Evolutionary conservation across 1,140 invertebrate genomes (phyloP).

Genomic region (Sinonovacula constricta): DNA sequence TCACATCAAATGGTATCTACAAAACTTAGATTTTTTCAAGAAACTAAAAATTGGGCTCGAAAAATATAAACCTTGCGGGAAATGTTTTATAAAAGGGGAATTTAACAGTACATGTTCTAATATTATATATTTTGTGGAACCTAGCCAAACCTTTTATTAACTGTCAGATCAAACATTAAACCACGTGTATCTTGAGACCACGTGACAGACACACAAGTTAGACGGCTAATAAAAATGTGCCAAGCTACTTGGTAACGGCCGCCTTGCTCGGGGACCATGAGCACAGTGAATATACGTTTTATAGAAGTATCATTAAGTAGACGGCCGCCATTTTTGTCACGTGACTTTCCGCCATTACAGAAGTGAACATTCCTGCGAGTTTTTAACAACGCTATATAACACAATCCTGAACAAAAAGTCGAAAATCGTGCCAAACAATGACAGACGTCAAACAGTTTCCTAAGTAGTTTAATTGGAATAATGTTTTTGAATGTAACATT

Average conservation of each 20-base stretch:
- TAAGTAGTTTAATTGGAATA: too few relatives aligned
- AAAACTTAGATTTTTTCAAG: constrained; percentile 26
- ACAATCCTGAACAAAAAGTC: too few relatives aligned
- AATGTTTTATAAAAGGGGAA: constrained; percentile 9
- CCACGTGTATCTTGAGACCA: not conserved
- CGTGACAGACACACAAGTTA: constrained; percentile 13
- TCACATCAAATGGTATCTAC: not conserved
- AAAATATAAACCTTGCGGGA: constrained; percentile 8
- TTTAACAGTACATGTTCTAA: not conserved
- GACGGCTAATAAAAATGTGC: constrained; percentile 1
- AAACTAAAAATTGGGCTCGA: constrained; percentile 5
- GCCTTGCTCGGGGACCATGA: too few relatives aligned
- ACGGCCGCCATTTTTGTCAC: too few relatives aligned
- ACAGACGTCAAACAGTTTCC: too few relatives aligned
- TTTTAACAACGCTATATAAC: too few relatives aligned
- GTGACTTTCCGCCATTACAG: too few relatives aligned
- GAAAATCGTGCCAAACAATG: too few relatives aligned
- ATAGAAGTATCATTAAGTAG: too few relatives aligned
- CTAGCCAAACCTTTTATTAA: constrained; percentile 4
- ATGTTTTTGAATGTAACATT: too few relatives aligned
- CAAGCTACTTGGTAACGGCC: too few relatives aligned
- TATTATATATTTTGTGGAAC: constrained; percentile 4
- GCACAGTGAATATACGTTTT: constrained; percentile 6
- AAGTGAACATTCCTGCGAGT: too few relatives aligned
- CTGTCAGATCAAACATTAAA: constrained; percentile 4